Percentiles rank a stretch among this genome's conserved stretches.
phyloP scores from a whole-genome alignment of 2,113 vertebrate species.

The Amia ocellicauda region DNA sequence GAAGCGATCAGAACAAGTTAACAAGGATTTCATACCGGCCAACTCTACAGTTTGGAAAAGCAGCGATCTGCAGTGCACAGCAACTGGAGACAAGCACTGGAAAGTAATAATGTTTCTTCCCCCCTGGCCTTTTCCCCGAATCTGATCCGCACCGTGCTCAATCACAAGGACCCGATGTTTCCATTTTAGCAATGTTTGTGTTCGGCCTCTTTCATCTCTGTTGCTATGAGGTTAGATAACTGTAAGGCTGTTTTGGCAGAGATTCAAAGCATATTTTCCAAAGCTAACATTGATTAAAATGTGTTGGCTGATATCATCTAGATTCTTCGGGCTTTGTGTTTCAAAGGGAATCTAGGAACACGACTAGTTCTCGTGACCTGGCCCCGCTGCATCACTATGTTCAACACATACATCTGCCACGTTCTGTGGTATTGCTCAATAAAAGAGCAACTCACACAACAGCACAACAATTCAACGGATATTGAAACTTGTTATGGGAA shows the following conservation, averaged over 20 bases:
- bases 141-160: too few relatives aligned
- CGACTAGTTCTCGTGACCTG: background rate
- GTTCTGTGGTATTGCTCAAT: too few relatives aligned
- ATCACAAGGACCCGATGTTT: too few relatives aligned
- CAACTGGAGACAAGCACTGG: background rate
- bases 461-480: too few relatives aligned
- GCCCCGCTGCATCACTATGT: too few relatives aligned
- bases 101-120: too few relatives aligned
- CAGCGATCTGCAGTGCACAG: background rate
- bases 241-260: background rate
- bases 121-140: too few relatives aligned
- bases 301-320: constrained; percentile 5
- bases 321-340: constrained; percentile 10
- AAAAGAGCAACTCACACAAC: too few relatives aligned
- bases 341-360: constrained; percentile 10
- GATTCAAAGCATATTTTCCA: constrained; percentile 5
- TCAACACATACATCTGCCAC: too few relatives aligned
- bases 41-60: background rate
- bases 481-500: too few relatives aligned
- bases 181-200: background rate
- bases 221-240: background rate
- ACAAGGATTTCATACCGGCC: background rate
- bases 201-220: background rate
- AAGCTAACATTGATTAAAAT: constrained; percentile 7
- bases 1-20: background rate